Percentiles rank a stretch among this genome's conserved stretches.
Conservation (phyloP, 2,113 vertebrate genomes). For the Scatophagus argus region DNA sequence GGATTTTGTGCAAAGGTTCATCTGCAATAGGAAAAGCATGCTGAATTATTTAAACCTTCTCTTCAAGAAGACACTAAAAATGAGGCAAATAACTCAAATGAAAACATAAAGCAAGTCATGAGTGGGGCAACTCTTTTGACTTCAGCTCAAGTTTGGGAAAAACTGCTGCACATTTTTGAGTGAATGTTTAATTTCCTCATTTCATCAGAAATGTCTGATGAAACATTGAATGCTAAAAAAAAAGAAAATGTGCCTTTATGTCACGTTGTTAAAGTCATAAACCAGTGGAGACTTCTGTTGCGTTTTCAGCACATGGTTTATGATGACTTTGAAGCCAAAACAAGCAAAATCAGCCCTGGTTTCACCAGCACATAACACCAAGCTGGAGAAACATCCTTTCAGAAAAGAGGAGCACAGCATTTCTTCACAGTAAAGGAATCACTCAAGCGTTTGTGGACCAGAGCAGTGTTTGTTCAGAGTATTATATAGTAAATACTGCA, state of each 20-base stretch:
- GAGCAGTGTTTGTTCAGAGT: constrained; percentile 24
- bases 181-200: not conserved
- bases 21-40: constrained; percentile 49
- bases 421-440: constrained; percentile 37
- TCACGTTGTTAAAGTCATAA: constrained; percentile 17
- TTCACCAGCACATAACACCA: constrained; percentile 18
- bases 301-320: constrained; percentile 46
- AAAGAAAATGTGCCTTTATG: constrained; percentile 1
- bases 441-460: constrained; percentile 65
- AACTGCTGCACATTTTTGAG: not conserved
- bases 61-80: constrained; percentile 29
- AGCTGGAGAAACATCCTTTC: constrained; percentile 33
- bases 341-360: constrained; percentile 16
- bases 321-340: constrained; percentile 33
- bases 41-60: constrained; percentile 52
- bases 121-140: not conserved
- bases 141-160: constrained; percentile 7
- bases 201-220: constrained; percentile 24
- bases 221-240: not conserved
- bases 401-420: constrained; percentile 23
- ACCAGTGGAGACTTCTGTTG: constrained; percentile 18
- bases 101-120: constrained; percentile 33
- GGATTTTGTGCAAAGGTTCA: constrained; percentile 33
- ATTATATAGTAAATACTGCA: not conserved
- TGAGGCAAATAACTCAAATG: constrained; percentile 17